phyloP scores from a whole-genome alignment of 1,140 invertebrate genomes.

The Colletes gigas region DNA sequence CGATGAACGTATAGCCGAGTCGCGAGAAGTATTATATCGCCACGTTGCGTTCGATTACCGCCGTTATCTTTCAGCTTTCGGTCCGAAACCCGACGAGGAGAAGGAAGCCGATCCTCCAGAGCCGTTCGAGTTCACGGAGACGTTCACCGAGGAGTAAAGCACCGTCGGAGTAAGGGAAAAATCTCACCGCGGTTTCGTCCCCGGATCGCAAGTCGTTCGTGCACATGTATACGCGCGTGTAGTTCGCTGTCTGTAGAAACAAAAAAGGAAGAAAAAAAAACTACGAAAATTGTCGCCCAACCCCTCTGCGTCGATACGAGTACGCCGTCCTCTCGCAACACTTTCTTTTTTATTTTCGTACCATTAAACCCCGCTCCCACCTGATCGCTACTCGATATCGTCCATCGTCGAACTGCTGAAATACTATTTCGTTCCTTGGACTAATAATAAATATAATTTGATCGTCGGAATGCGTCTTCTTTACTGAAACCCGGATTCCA shows the following conservation, averaged over 20 bases:
- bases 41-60: neutral
- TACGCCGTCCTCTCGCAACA: neutral
- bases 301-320: neutral
- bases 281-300: neutral
- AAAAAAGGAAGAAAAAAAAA: neutral
- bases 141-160: conserved; percentile 92
- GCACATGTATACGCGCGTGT: neutral
- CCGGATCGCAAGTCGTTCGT: neutral
- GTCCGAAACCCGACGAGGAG: conserved; percentile 96
- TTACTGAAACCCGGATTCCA: neutral
- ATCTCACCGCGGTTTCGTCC: neutral
- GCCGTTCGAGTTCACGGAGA: conserved; percentile 97
- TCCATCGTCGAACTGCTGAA: neutral
- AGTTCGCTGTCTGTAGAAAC: neutral
- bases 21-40: neutral
- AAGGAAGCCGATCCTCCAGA: conserved; percentile 98
- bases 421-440: neutral
- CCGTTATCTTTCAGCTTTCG: conserved; percentile 86
- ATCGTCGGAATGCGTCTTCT: neutral
- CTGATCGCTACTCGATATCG: neutral
- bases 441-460: conserved; percentile 25
- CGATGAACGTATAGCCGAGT: no score
- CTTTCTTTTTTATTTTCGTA: conserved; percentile 8
- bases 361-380: neutral
- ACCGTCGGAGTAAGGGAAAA: neutral